Base-by-base conservation (phyloP, 2,888 invertebrate species). In the Harpalus rubripes region DNA sequence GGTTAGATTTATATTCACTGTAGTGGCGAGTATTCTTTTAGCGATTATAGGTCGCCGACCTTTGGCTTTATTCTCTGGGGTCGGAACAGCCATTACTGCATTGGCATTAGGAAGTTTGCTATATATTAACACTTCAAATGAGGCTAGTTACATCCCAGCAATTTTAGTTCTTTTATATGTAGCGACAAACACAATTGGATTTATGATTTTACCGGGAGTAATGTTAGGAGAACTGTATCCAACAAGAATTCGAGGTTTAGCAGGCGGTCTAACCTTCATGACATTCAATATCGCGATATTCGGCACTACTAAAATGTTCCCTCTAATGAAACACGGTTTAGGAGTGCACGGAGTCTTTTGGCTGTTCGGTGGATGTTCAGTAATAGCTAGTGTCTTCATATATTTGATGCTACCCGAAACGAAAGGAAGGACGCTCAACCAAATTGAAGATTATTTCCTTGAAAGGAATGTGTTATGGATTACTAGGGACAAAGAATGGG, bases 371-470 rank as follows among this genome's bases (percentile, higher is more conserved):
- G 90, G 91, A 0, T 93, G 95, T 0, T 93, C 95, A 0, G 88
- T 94, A 0, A 87, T 95, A 8, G 94, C 94, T 0, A 94, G 95
- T 0, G 80, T 95, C 1, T 94, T 95, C 78, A 91, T 95, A 86
- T 95, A 93, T 89, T 91, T 95, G 0, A 92, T 95, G 84, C 90
- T 96, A 58, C 96, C 96, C 8, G 96, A 96, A 91, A 96, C 96
- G 0, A 96, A 95, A 89, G 94, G 95, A 56, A 93, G 94, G 85
- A 94, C 94, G 6, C 91, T 96, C 61, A 92, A 94, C 81, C 94
- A 96, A 90, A 96, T 96, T 87, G 96, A 96, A 90, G 95, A 96
- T 91, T 96, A 96, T 90, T 96, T 96, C 89, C 93, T 94, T 87
- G 94, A 94, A 87, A 91, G 93, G 56, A 94, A 94, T 88, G 92